These are phyloP conservation scores for Rhaphigaster nebulosa DNA, from an alignment of 2,888 invertebrate species.

Conservation along the genomic window DNA sequence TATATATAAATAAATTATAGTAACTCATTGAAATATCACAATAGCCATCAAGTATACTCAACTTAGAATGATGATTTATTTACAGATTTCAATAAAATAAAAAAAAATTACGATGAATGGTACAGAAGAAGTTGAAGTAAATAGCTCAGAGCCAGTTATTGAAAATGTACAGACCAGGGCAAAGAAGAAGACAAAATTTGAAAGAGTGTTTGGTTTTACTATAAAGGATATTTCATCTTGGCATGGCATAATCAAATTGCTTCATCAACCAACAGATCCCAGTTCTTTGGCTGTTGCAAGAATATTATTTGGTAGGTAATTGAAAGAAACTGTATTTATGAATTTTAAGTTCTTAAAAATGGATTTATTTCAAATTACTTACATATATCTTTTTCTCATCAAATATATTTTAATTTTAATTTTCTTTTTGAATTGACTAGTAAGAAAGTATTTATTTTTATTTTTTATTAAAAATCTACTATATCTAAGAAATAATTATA, in stretches of 20 bases:
- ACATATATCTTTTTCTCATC: background rate
- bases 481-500: too few relatives aligned
- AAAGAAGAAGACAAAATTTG: background rate
- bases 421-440: background rate
- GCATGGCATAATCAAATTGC: slow-evolving; percentile 71
- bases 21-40: background rate
- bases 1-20: background rate
- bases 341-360: background rate
- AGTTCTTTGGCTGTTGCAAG: slow-evolving; percentile 84
- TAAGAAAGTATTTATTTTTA: background rate
- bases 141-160: background rate
- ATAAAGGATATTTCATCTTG: slow-evolving; percentile 68
- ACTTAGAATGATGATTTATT: background rate
- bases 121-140: background rate
- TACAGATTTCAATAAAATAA: background rate
- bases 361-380: background rate
- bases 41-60: background rate
- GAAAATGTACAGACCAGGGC: background rate
- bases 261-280: slow-evolving; percentile 80
- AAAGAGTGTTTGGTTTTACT: slow-evolving; percentile 66
- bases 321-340: background rate
- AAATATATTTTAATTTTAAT: too few relatives aligned
- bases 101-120: background rate
- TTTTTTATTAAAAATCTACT: too few relatives aligned
- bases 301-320: slow-evolving; percentile 82